Evolutionary conservation across 1,140 invertebrate genomes (phyloP), one percentile per base, ranked within the genome.

Genomic region (Drosophila biarmipes): DNA sequence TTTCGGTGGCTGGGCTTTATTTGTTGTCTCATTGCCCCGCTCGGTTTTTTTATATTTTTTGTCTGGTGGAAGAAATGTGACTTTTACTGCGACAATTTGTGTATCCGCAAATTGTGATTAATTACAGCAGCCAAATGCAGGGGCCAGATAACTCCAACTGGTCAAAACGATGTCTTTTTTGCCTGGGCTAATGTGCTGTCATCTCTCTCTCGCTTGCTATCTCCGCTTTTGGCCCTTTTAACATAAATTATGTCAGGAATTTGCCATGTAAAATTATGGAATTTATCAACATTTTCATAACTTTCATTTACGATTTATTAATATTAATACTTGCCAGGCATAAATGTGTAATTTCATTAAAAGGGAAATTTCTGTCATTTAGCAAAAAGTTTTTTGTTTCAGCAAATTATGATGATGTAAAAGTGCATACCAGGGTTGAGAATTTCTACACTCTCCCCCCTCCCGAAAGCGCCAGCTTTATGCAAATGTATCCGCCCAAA

Each of bases 21-120:
- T 78, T 77, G 74, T 76, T 77, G 73, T 79, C 62, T 69, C 71
- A 74, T 73, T 73, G 67, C 56, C 40, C 24, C 24, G 31, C 34
- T 59, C 52, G 49, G 40, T 35, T 42, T 24, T 19, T 34, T 29
- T 24, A 12, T 38, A 24, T 52, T 45, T 21, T 3, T 21, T 17
- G 31, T 34, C 17, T 71, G 51, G 38, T 35, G 15, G 55, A 78
- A 78, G 75, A 78, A 78, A 78, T 78, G 76, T 78, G 76, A 78
- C 76, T 78, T 78, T 78, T 78, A 78, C 76, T 78, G 76, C 76
- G 76, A 78, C 76, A 78, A 78, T 78, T 78, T 78, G 76, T 78
- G 75, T 78, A 78, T 78, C 76, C 76, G 76, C 76, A 79, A 78
- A 78, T 78, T 78, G 76, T 78, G 76, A 78, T 78, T 78, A 78